Conservation (phyloP, 2,888 invertebrate species). For the Anticlea derivata region DNA sequence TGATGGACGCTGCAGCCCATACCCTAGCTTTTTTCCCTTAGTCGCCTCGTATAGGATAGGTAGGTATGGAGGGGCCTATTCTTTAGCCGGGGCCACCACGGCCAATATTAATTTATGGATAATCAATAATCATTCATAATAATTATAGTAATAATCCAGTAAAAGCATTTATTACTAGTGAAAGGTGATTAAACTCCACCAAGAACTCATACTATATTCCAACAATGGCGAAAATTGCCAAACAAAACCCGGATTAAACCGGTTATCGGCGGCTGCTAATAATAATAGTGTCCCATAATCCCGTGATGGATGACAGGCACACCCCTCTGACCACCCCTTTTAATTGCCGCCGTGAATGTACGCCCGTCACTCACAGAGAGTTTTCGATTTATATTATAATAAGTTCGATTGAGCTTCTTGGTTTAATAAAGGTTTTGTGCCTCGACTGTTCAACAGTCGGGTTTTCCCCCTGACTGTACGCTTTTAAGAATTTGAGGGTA, state of each 20-base stretch:
- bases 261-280: slow-evolving; percentile 73
- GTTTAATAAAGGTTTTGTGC: slow-evolving; percentile 46
- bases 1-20: too few species aligned
- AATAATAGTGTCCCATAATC: slow-evolving; percentile 79
- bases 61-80: too few species aligned
- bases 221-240: slow-evolving; percentile 53
- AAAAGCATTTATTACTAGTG: background rate
- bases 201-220: slow-evolving; percentile 25
- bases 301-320: slow-evolving; percentile 72
- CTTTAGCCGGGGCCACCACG: too few species aligned
- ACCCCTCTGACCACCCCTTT: slow-evolving; percentile 70
- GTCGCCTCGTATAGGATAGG: too few species aligned
- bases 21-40: too few species aligned
- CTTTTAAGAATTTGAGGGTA: slow-evolving; percentile 25
- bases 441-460: slow-evolving; percentile 30
- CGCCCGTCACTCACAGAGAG: slow-evolving; percentile 68
- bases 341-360: slow-evolving; percentile 74
- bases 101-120: too few species aligned
- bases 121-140: too few species aligned
- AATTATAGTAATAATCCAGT: too few species aligned
- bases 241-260: slow-evolving; percentile 72
- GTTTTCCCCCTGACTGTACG: slow-evolving; percentile 18
- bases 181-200: slow-evolving; percentile 7
- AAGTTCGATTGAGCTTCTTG: slow-evolving; percentile 54
- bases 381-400: slow-evolving; percentile 82